Conservation (phyloP, 2,888 invertebrate genomes). For the Acanthosepion lycidas region DNA sequence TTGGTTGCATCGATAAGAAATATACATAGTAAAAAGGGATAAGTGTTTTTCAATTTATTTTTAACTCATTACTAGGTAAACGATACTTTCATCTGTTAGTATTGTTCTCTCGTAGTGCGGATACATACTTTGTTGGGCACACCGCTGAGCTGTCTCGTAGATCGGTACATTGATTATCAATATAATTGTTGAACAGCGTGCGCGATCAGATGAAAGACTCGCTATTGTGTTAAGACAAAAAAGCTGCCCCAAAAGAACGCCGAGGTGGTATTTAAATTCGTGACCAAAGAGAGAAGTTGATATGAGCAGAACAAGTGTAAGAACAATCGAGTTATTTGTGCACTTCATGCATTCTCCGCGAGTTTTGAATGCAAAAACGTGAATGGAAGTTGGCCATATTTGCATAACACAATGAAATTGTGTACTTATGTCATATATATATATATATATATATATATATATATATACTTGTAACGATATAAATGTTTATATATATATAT, state of each 20-base stretch:
- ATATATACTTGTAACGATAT: background rate
- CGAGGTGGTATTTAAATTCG: background rate
- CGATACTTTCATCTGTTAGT: background rate
- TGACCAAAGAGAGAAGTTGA: background rate
- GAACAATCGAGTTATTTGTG: background rate
- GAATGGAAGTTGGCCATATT: background rate
- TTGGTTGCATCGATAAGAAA: too few relatives aligned
- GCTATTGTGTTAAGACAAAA: background rate
- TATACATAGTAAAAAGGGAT: too few relatives aligned
- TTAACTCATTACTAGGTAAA: too few relatives aligned
- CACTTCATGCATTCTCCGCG: background rate
- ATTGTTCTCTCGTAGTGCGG: background rate
- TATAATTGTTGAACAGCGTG: constrained; percentile 21
- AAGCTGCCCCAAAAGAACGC: background rate
- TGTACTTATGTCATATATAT: background rate
- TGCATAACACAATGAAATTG: background rate
- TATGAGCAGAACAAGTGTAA: constrained; percentile 13
- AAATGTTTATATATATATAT: background rate
- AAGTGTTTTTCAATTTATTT: too few relatives aligned
- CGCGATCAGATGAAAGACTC: background rate
- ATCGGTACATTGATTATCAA: background rate
- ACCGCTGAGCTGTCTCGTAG: background rate
- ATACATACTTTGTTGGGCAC: background rate
- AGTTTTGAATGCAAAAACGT: background rate
- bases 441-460: background rate